phyloP scores from a whole-genome alignment of 2,888 invertebrate species.

The Emmelina monodactyla region DNA sequence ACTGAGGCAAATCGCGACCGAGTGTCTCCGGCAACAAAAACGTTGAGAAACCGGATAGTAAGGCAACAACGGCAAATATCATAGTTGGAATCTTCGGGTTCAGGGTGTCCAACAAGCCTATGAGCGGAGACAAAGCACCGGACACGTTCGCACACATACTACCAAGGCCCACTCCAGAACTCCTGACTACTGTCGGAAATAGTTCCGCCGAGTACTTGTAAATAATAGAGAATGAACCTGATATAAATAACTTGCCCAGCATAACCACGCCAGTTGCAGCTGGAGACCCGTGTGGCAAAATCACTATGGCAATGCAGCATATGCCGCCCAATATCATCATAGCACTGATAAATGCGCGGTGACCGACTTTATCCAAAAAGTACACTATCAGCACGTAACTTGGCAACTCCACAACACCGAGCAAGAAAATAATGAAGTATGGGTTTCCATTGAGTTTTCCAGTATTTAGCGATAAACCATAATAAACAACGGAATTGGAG shows the following conservation, averaged over 20 bases:
- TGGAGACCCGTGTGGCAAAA: slow-evolving; percentile 70
- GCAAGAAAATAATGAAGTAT: slow-evolving; percentile 78
- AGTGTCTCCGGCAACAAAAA: slow-evolving; percentile 83
- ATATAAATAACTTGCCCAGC: slow-evolving; percentile 83
- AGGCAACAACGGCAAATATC: slow-evolving; percentile 76
- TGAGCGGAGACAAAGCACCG: slow-evolving; percentile 80
- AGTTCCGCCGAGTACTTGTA: slow-evolving; percentile 89
- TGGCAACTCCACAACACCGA: slow-evolving; percentile 82
- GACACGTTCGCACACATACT: slow-evolving; percentile 87
- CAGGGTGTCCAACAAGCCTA: slow-evolving; percentile 78
- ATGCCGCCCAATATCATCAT: slow-evolving; percentile 82
- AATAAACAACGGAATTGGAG: slow-evolving; percentile 85
- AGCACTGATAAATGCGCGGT: slow-evolving; percentile 77
- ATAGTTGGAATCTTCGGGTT: slow-evolving; percentile 81
- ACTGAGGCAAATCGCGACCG: slow-evolving; percentile 82
- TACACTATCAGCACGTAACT: slow-evolving; percentile 77
- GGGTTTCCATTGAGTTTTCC: slow-evolving; percentile 83
- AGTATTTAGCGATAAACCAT: slow-evolving; percentile 82
- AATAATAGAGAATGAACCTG: slow-evolving; percentile 84
- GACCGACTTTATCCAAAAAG: slow-evolving; percentile 78
- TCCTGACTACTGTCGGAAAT: slow-evolving; percentile 85
- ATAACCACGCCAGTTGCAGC: slow-evolving; percentile 72
- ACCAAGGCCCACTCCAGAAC: slow-evolving; percentile 83
- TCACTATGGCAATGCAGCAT: slow-evolving; percentile 78
- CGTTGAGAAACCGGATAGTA: slow-evolving; percentile 76